Evolutionary conservation across 1,140 invertebrate species (phyloP).

Genomic region (Listronotus bonariensis): DNA sequence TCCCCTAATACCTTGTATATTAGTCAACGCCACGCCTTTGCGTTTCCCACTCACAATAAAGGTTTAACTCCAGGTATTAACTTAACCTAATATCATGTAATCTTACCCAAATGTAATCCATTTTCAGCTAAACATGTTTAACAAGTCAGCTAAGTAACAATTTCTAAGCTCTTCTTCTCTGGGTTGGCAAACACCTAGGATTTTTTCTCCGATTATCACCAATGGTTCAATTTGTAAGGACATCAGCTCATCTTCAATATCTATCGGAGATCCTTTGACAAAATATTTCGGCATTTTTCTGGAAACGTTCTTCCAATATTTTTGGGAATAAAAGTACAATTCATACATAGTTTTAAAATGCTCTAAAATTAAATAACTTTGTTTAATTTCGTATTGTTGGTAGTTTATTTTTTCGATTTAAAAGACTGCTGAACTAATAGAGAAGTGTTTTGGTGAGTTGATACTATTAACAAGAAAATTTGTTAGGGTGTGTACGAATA

Average conservation of each 20-base stretch:
- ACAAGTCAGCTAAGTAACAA: conserved; percentile 24
- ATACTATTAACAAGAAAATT: too few species aligned
- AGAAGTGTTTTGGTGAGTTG: too few species aligned
- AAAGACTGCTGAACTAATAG: too few species aligned
- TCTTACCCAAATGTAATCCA: conserved; percentile 17
- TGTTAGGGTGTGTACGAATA: too few species aligned
- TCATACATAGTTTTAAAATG: conserved; percentile 25
- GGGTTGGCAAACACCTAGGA: conserved; percentile 16
- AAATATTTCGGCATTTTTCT: conserved; percentile 33
- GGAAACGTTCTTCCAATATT: conserved; percentile 35
- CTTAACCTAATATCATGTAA: background rate
- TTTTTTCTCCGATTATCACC: conserved; percentile 27
- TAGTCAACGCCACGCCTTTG: too few species aligned
- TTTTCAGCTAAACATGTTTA: conserved; percentile 16
- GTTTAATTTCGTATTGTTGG: too few species aligned
- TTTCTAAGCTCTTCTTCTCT: conserved; percentile 27
- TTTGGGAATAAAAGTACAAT: conserved; percentile 27
- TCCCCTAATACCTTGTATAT: too few species aligned
- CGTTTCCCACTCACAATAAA: too few species aligned
- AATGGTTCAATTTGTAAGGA: conserved; percentile 29
- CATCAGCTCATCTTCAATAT: conserved; percentile 34
- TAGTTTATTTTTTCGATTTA: too few species aligned
- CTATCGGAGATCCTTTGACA: conserved; percentile 23
- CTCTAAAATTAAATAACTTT: conserved; percentile 11
- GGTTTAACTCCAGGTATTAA: too few species aligned